Percentiles rank a stretch among this genome's conserved stretches.
These are phyloP conservation scores for Ceratosolen fusciceps DNA, from an alignment of 1,140 invertebrate genomes.

Conservation along the genomic window DNA sequence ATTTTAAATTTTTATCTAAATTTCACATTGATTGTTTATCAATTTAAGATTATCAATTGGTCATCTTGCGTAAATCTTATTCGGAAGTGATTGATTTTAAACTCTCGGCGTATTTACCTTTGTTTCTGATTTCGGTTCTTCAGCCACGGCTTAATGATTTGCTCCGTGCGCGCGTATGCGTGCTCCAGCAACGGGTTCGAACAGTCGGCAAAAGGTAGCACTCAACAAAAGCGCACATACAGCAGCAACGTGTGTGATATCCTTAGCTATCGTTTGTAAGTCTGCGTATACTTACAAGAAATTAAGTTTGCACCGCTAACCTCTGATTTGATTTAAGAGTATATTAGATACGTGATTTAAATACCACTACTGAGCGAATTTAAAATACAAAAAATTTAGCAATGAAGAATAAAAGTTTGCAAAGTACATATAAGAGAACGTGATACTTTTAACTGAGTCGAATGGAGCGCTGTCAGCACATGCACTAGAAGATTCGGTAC, in stretches of 20 bases:
- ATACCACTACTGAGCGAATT: background rate
- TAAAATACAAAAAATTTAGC: background rate
- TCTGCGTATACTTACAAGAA: background rate
- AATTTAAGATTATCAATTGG: conserved; percentile 25
- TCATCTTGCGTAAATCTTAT: background rate
- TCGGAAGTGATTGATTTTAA: background rate
- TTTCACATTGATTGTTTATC: background rate
- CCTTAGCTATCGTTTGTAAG: background rate
- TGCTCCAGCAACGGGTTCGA: background rate
- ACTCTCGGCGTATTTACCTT: background rate
- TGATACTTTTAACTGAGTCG: background rate
- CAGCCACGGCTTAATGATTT: no score
- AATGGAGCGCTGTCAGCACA: conserved; percentile 10
- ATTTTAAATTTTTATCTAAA: background rate
- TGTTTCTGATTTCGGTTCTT: conserved; percentile 12
- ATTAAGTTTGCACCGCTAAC: background rate
- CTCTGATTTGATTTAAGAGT: background rate
- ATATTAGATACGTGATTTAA: background rate
- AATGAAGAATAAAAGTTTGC: background rate
- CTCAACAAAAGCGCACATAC: background rate
- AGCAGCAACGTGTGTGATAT: background rate
- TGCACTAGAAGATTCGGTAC: conserved; percentile 3
- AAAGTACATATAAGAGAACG: conserved; percentile 1
- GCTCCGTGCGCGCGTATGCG: conserved; percentile 8
- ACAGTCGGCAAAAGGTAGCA: background rate